A percentile compares a stretch with the other conserved stretches of the same genome.
phyloP scores from a whole-genome alignment of 2,888 invertebrate species.

The Sycophila texana region DNA sequence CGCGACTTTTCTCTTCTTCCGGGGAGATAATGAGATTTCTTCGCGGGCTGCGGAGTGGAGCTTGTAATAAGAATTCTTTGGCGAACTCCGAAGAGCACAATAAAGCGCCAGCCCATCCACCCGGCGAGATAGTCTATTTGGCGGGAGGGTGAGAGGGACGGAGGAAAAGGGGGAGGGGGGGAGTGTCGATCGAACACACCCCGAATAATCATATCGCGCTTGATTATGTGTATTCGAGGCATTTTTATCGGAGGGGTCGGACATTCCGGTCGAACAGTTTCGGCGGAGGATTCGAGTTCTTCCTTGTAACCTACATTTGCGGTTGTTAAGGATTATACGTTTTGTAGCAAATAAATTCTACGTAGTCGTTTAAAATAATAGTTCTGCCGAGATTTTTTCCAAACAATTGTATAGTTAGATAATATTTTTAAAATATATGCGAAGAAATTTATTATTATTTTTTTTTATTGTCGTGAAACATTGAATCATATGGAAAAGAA shows the following conservation, averaged over 20 bases:
- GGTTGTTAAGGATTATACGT: no score
- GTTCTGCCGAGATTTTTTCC: no score
- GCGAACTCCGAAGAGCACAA: constrained; percentile 66
- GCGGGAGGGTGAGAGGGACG: background rate
- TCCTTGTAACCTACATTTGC: no score
- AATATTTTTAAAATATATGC: no score
- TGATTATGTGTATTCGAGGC: background rate
- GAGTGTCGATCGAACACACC: background rate
- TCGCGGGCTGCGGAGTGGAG: constrained; percentile 49
- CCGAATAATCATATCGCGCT: no score
- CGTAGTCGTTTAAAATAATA: no score
- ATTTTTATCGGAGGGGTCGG: background rate
- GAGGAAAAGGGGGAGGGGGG: background rate
- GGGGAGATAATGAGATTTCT: constrained; percentile 70
- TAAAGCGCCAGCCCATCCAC: constrained; percentile 58
- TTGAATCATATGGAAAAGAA: no score
- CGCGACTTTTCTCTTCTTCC: constrained; percentile 35
- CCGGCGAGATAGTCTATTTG: constrained; percentile 19
- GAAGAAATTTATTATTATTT: no score
- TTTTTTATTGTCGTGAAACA: no score
- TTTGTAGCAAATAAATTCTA: no score
- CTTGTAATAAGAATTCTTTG: constrained; percentile 72
- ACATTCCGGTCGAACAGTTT: background rate
- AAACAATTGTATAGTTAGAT: no score
- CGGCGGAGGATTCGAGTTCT: no score